Evolutionary conservation across 2,888 invertebrate genomes (phyloP), one percentile per base, ranked within the genome.

Genomic region (Drosophila niveifrons): DNA sequence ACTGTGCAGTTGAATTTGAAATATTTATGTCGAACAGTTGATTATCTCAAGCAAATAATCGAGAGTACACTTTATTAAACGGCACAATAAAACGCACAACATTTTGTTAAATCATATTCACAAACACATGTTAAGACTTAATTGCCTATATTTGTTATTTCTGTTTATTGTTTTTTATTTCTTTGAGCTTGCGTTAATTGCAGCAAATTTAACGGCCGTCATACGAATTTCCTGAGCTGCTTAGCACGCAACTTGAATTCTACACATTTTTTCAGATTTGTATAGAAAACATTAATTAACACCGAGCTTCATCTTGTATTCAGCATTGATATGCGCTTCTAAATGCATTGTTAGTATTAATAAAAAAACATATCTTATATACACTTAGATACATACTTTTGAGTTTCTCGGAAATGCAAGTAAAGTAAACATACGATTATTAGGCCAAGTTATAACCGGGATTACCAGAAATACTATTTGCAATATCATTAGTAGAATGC

Each of bases 241-340:
- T 48, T 31, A 66, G 51, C 84, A 85, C 87, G 87, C 85, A 85
- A 85, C 72, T 82, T 71, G 75, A 74, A 80, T 82, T 75, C 73
- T 51, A 57, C 64, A 41, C 39, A 41, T 41, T 15, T 41, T 41
- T 15, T 41, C 39, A 41, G 39, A 41, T 41, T 64, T 29, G 52
- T 59, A 41, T 63, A 66, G 48, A 34, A 53, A 61, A 58, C 39
- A 69, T 80, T 66, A 85, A 80, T 85, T 80, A 75, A 80, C 64
- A 66, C 29, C 7, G 57, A 67, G 65, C 43, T 57, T 29, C 44
- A 13, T 56, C 44, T 66, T 29, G 11, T 41, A 10, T 11, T 4
- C 31, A 62, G 7, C 66, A 71, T 71, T 72, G 75, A 66, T 68
- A 47, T n/a, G 43, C 36, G 23, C 31, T 6, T 39, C 23, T 46